Percentiles rank a stretch among this genome's conserved stretches.
Conservation (phyloP, 2,113 vertebrate genomes). For the Oncorhynchus tshawytscha region DNA sequence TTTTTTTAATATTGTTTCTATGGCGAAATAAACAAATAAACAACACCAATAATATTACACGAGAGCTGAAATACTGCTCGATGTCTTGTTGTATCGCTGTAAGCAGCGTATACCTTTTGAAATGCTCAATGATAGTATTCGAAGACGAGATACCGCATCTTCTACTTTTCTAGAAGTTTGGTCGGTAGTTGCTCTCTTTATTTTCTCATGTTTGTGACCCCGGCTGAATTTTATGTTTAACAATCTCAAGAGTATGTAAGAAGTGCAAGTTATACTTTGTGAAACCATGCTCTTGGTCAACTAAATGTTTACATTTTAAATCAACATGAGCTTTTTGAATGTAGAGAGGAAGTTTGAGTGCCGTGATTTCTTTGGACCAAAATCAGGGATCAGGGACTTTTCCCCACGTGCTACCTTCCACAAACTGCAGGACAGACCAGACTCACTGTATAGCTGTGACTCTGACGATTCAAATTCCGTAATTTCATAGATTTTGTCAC, state of each 20-base stretch:
- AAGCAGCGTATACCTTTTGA: background rate
- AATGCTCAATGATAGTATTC: background rate
- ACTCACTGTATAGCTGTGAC: too few species aligned
- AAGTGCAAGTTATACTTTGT: conserved; percentile 4
- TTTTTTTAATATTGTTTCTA: conserved; percentile 34
- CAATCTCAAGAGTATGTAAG: background rate
- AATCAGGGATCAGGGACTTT: conserved; percentile 44
- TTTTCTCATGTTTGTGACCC: conserved; percentile 9
- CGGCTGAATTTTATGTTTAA: conserved; percentile 16
- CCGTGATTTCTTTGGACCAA: conserved; percentile 66
- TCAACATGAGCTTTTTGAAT: background rate
- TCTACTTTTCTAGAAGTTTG: conserved; percentile 50
- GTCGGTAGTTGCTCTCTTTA: conserved; percentile 25
- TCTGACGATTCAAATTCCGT: too few species aligned
- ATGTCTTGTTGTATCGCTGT: background rate
- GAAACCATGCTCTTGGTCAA: background rate
- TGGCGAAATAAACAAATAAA: conserved; percentile 50
- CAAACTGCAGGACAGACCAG: conserved; percentile 11
- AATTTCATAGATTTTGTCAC: too few species aligned
- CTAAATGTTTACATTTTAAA: background rate
- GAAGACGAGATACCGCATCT: conserved; percentile 1
- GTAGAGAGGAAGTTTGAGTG: conserved; percentile 49
- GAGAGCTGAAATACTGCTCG: background rate
- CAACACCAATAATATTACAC: conserved; percentile 44
- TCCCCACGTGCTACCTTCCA: conserved; percentile 63